Evolutionary conservation across 2,113 vertebrate species (phyloP).

Genomic region (Odocoileus virginianus): DNA sequence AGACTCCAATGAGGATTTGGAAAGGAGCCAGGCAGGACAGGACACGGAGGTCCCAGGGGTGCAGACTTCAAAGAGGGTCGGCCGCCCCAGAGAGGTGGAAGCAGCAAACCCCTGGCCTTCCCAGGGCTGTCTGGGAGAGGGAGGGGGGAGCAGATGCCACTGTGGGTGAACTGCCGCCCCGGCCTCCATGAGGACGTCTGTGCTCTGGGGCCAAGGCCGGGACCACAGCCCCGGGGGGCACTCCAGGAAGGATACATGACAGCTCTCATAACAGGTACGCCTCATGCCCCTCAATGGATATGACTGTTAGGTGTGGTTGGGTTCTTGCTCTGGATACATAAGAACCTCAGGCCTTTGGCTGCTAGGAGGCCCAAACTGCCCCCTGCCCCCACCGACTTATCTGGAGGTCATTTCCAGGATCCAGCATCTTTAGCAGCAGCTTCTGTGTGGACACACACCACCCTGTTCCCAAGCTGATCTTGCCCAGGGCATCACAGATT

Average conservation of each 20-base stretch:
- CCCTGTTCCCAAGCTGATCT: neutral
- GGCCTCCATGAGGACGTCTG: too few species aligned
- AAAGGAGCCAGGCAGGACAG: too few species aligned
- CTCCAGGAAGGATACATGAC: neutral
- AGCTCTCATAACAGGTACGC: neutral
- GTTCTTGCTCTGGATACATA: neutral
- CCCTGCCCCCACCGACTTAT: neutral
- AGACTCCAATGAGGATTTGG: too few species aligned
- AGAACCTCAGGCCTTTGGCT: neutral
- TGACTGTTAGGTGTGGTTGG: neutral
- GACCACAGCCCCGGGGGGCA: neutral
- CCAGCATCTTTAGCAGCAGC: neutral
- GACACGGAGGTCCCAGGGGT: too few species aligned
- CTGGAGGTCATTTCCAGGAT: neutral
- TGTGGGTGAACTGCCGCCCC: too few species aligned
- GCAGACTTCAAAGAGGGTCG: too few species aligned
- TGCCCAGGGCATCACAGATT: neutral
- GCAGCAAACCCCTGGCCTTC: too few species aligned
- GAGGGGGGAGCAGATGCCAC: too few species aligned
- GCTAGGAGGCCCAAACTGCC: neutral
- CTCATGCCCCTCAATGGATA: neutral
- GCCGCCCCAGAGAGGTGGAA: too few species aligned
- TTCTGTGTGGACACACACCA: neutral
- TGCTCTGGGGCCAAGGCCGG: neutral
- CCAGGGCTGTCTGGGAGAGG: too few species aligned